Evolutionary conservation across 2,888 invertebrate species (phyloP).

Genomic region (Zelleria hepariella): DNA sequence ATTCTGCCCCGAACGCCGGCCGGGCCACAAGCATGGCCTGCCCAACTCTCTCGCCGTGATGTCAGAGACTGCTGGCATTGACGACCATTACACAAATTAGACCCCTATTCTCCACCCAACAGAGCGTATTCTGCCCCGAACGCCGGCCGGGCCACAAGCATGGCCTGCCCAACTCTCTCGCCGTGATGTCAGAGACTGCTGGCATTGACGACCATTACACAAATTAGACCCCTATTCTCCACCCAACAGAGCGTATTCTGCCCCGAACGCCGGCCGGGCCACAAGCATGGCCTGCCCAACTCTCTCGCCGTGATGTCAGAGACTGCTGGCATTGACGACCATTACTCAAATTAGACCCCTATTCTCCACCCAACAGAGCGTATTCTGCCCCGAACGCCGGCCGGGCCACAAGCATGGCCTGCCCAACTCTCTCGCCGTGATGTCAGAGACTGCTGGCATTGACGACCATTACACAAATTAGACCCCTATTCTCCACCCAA

Average conservation of each 20-base stretch:
- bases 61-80: too few species aligned
- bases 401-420: constrained; percentile 85
- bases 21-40: constrained; percentile 85
- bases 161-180: constrained; percentile 80
- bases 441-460: too few species aligned
- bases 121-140: constrained; percentile 88
- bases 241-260: constrained; percentile 79
- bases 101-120: too few species aligned
- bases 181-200: too few species aligned
- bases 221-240: too few species aligned
- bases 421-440: constrained; percentile 78
- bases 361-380: constrained; percentile 70
- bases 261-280: constrained; percentile 84
- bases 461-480: too few species aligned
- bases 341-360: too few species aligned
- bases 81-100: too few species aligned
- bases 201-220: too few species aligned
- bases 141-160: constrained; percentile 86
- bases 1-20: constrained; percentile 87
- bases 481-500: too few species aligned
- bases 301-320: too few species aligned
- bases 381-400: constrained; percentile 88
- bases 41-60: constrained; percentile 79
- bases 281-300: constrained; percentile 83
- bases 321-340: too few species aligned